Base-by-base conservation (phyloP, 2,888 invertebrate genomes). In the Pollenia angustigena region DNA sequence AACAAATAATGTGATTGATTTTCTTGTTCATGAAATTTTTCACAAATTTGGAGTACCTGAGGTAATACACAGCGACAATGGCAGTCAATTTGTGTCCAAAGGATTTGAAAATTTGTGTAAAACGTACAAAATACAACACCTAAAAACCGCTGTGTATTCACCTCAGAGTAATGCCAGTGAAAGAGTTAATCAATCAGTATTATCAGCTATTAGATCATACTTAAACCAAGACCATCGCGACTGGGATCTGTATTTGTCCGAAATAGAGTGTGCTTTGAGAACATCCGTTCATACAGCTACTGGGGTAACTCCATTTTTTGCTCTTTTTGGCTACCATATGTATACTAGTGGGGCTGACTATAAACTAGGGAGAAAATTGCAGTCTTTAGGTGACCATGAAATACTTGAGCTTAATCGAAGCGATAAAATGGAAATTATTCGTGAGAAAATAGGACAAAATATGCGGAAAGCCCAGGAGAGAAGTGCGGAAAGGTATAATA, bases 161-260 rank as follows among this genome's bases (percentile, higher is more conserved):
- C 56, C 56, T 23, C 56, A 56, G 18, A 23, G 23, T 11, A 56
- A 56, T 16, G 56, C 56, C 1, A 23, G 23, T 23, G 56, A 56
- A 10, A 56, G 56, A 23, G 56, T 56, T 18, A 56, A 56, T 18
- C 56, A 56, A 56, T 23, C 56, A 18, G 56, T 56, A 4, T 12
- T 56, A 23, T 9, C 56, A 12, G 56, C 56, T 23, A 23, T 56
- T 18, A 18, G 23, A 23, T 11, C 56, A 11, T 56, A 18, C 3
- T 56, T 56, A 23, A 18, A 23, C 10, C 16, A 56, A 9, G 56
- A 56, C 56, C 56, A 56, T 56, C 56, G 56, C 18, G 56, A 56
- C 16, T 56, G 56, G 56, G 56, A 23, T 9, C 1, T 56, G 23
- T 56, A 56, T 12, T 23, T 56, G 4, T 23, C 56, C 18, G 56